These are phyloP conservation scores for Globodera ellingtonae DNA, from an alignment of 1,140 invertebrate species.

Conservation along the genomic window DNA sequence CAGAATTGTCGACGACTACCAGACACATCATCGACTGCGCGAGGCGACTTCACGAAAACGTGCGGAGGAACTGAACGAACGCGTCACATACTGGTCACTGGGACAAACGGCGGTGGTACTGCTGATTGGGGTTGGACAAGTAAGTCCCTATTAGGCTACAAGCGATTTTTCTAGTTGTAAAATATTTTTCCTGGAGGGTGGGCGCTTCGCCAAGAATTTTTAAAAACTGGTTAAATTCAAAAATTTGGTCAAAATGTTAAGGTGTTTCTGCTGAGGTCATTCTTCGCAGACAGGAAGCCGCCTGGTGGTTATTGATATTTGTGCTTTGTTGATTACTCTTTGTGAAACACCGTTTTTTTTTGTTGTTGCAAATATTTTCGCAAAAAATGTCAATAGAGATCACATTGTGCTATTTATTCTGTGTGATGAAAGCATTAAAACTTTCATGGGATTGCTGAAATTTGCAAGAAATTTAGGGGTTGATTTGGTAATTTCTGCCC, in stretches of 20 bases:
- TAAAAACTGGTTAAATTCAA: constrained; percentile 67
- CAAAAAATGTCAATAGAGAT: no score
- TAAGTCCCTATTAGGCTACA: constrained; percentile 64
- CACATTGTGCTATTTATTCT: no score
- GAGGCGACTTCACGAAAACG: constrained; percentile 90
- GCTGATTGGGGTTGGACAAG: constrained; percentile 82
- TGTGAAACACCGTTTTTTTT: constrained; percentile 5
- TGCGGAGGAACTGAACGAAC: constrained; percentile 91
- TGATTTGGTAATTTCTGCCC: no score
- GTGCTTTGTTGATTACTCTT: neutral
- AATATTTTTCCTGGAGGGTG: neutral
- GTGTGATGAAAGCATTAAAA: no score
- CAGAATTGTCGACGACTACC: constrained; percentile 52
- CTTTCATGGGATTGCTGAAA: no score
- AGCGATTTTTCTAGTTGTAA: neutral
- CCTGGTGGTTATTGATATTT: constrained; percentile 9
- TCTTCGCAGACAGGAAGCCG: constrained; percentile 41
- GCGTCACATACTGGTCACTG: constrained; percentile 88
- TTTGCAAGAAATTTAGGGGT: no score
- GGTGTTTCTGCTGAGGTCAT: constrained; percentile 36
- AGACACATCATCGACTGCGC: constrained; percentile 88
- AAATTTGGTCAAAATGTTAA: constrained; percentile 1
- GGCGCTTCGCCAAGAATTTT: neutral
- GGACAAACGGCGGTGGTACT: constrained; percentile 84
- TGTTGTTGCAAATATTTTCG: neutral